Conservation (phyloP, 2,888 invertebrate species). For the Cephus pulcher region DNA sequence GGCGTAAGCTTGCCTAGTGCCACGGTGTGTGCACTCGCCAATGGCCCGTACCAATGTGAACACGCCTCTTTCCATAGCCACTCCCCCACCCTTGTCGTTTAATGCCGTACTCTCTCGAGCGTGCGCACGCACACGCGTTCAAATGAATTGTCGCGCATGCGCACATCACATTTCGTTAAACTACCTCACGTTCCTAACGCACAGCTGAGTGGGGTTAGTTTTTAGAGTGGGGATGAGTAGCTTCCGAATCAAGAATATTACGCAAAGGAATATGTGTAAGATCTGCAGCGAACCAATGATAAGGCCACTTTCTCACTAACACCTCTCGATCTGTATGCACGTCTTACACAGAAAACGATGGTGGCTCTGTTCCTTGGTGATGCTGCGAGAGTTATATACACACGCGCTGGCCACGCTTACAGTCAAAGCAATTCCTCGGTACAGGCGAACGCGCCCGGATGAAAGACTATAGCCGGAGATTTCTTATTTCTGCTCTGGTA, state of each 20-base stretch:
- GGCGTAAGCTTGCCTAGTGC: not conserved
- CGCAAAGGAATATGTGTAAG: not conserved
- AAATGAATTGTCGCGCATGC: not conserved
- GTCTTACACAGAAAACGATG: not conserved
- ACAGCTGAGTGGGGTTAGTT: not conserved
- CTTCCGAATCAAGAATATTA: not conserved
- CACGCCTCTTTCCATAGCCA: conserved; percentile 56
- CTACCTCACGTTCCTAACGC: not conserved
- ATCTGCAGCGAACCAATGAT: not conserved
- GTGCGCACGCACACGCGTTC: conserved; percentile 31
- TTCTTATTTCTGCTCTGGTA: conserved; percentile 66
- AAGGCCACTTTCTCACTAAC: not conserved
- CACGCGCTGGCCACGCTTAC: not conserved
- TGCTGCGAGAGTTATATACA: not conserved
- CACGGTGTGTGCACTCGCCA: conserved; percentile 59
- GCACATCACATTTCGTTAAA: not conserved
- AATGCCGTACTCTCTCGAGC: conserved; percentile 39
- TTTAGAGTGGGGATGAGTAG: not conserved
- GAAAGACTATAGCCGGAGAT: conserved; percentile 44
- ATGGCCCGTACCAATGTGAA: conserved; percentile 60
- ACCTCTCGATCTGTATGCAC: not conserved
- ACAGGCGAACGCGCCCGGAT: conserved; percentile 1
- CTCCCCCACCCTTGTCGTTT: conserved; percentile 36
- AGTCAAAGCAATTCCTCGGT: not conserved
- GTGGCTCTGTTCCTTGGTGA: not conserved